A percentile compares a stretch with the other conserved stretches of the same genome.
phyloP scores from a whole-genome alignment of 2,797 vertebrate genomes.

The Notolepis coatsorum region DNA sequence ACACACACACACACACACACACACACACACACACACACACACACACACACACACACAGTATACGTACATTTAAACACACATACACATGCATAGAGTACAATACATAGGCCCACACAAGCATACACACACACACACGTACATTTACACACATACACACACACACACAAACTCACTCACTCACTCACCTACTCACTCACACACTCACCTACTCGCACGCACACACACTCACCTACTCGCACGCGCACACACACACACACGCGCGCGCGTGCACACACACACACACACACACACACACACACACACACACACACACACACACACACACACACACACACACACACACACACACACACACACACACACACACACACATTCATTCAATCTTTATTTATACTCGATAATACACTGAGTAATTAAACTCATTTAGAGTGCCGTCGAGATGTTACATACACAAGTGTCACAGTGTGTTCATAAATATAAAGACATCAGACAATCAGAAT shows the following conservation, averaged over 20 bases:
- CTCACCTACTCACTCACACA: neutral
- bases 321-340: too few species aligned
- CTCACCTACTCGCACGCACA: constrained; percentile 1
- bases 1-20: neutral
- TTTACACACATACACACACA: neutral
- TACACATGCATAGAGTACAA: neutral
- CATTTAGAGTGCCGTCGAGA: too few species aligned
- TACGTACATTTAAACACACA: too few species aligned
- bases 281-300: neutral
- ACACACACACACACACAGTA: neutral
- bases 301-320: too few species aligned
- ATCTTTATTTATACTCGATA: too few species aligned
- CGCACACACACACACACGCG: neutral
- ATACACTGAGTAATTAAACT: too few species aligned
- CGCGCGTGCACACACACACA: neutral
- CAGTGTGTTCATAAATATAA: too few species aligned
- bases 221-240: neutral
- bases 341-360: too few species aligned
- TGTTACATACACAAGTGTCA: too few species aligned
- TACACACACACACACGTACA: neutral
- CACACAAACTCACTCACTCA: constrained; percentile 3
- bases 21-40: constrained; percentile 6
- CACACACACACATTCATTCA: too few species aligned
- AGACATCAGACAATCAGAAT: too few species aligned
- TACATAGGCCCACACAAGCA: neutral